Base-by-base conservation (phyloP, 2,113 vertebrate genomes). In the Paedocypris sp. region DNA sequence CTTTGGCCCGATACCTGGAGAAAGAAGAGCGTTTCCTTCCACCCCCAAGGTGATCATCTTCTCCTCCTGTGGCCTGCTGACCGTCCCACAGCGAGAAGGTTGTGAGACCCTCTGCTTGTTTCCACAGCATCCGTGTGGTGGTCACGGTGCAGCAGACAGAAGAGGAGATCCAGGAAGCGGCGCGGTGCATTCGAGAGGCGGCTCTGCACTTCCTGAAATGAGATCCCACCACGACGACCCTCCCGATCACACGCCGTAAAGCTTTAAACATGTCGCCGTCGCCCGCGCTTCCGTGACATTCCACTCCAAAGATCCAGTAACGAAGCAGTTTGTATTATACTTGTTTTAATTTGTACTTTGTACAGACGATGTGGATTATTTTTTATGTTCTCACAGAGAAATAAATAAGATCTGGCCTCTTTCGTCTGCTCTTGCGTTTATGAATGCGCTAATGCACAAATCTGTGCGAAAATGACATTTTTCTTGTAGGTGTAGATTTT, bases 21-120 rank as follows among this genome's bases (percentile, higher is more conserved):
- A 94, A 92, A 73, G 94, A 98, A 70, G 94, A 98, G 68, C 92
- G 89, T 41, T 88, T 82, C 73, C 88, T 96, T 32, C 90, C 90
- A 11, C 79, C 86, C 9, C 92, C 95, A 1, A 97, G 90, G 95
- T 97, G 70, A 80, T 82, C n/a, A 19, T 11, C 33, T 31, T 6
- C 20, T 7, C 41, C 1, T 9, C 7, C 7, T 28, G 6, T 46
- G 4, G 6, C 23, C 20, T 3, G 0, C 25, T 3, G 4, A 25
- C 7, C 12, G 12, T 46, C 19, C n/a, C n/a, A n/a, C n/a, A n/a
- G n/a, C n/a, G n/a, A n/a, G n/a, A n/a, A n/a, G n/a, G n/a, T n/a
- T 15, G 1, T 15, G n/a, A 9, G 16, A 4, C 3, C 1, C n/a
- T n/a, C n/a, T n/a, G n/a, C n/a, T n/a, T 25, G 67, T 22, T 9